Base-by-base conservation (phyloP, 2,888 invertebrate species). In the Drosophila parthenogenetica region DNA sequence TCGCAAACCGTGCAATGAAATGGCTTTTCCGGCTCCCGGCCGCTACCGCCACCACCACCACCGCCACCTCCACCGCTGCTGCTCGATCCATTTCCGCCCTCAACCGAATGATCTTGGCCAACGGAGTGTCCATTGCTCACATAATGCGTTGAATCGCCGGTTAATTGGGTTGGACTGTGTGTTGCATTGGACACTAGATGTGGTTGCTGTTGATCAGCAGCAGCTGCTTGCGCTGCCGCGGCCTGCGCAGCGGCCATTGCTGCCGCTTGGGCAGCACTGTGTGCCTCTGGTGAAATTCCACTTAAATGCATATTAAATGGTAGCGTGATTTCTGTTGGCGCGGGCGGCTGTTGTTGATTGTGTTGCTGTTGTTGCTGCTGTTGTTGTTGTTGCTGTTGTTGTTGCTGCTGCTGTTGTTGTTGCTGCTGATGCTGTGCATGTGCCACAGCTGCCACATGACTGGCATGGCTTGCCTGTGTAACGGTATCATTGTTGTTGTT, bases 1-100 rank as follows among this genome's bases (percentile, higher is more conserved):
- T 92, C 92, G 78, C 92, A 92, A 55, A 92, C 91, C 58, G 91
- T 92, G 78, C 92, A 92, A 78, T 92, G 92, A 82, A 92, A 92
- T 67, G 92, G 92, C 70, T 92, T 92, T 64, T 92, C 92, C 53
- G 82, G 90, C 35, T 85, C 89, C 50, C 89, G 84, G n/a, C 65
- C 54, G 22, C 77, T 81, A 32, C 78, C 79, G 32, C 78, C 72
- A 10, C 64, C 67, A 35, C 35, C 35, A 11, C 32, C 32, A 11
- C 32, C 32, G 32, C 32, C 32, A 13, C 35, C 29, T 35, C 80
- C 69, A 19, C 73, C 73, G 32, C 75, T 79, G 50, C 81, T 84
- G 50, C 66, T 83, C n/a, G 81, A 74, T 22, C 80, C 83, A 39
- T 86, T 83, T 3, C 35, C 35, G 11, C 69, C 72, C 45, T 80